Evolutionary conservation across 2,113 vertebrate species (phyloP).

Genomic region (Recurvirostra avosetta): DNA sequence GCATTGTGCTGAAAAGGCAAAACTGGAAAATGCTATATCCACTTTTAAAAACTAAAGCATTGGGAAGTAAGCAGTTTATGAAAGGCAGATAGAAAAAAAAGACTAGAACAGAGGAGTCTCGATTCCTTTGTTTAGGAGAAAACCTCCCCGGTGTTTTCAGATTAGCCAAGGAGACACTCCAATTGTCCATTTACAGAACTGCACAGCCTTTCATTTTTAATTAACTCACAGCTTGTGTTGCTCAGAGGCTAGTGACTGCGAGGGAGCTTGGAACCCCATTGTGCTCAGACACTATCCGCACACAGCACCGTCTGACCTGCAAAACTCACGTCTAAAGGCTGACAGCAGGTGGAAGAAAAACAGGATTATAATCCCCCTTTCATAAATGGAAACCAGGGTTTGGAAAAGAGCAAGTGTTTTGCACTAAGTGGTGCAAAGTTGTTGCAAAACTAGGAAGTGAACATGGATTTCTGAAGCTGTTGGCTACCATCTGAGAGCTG

Average conservation of each 20-base stretch:
- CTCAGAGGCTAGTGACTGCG: not conserved
- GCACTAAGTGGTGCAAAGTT: not conserved
- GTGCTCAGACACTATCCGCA: not conserved
- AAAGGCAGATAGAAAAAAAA: not conserved
- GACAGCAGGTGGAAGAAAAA: not conserved
- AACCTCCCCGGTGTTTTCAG: not conserved
- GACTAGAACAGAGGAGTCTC: not conserved
- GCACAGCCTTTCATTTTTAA: not conserved
- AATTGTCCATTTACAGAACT: not conserved
- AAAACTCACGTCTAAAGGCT: rapidly evolving
- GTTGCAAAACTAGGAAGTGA: not conserved
- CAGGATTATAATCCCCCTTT: not conserved
- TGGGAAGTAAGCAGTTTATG: not conserved
- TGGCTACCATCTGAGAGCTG: not conserved
- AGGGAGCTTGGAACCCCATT: not conserved
- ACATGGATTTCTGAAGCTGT: not conserved
- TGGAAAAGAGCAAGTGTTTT: not conserved
- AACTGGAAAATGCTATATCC: not conserved
- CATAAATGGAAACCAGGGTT: not conserved
- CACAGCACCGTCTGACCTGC: not conserved
- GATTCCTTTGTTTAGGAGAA: not conserved
- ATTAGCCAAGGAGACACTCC: not conserved
- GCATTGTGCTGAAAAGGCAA: not conserved
- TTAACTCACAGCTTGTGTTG: not conserved
- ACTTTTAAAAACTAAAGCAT: not conserved